These are phyloP conservation scores for Timandra comae DNA, from an alignment of 2,888 invertebrate species.

Conservation along the genomic window DNA sequence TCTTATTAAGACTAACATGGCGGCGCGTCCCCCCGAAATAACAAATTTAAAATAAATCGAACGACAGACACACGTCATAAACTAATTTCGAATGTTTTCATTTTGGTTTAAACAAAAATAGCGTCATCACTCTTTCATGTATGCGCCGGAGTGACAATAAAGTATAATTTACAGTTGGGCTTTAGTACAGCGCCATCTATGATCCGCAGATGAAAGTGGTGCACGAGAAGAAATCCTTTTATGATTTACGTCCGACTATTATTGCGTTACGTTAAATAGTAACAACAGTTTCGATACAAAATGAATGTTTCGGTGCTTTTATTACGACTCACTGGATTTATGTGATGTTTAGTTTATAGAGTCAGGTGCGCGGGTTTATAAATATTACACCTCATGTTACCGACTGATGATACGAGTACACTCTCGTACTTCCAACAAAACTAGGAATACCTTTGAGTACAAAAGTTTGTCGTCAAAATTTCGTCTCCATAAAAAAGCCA, in stretches of 20 bases:
- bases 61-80: constrained; percentile 76
- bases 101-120: constrained; percentile 72
- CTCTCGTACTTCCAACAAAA: too few relatives aligned
- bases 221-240: constrained; percentile 56
- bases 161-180: constrained; percentile 60
- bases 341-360: constrained; percentile 20
- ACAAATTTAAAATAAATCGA: constrained; percentile 77
- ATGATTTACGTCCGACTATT: constrained; percentile 57
- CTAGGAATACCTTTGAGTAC: too few relatives aligned
- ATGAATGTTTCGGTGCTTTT: constrained; percentile 31
- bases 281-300: constrained; percentile 36
- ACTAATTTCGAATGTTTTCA: constrained; percentile 76
- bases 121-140: constrained; percentile 74
- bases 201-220: constrained; percentile 55
- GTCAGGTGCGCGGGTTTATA: constrained; percentile 16
- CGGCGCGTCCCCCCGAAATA: constrained; percentile 63
- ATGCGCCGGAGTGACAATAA: constrained; percentile 67
- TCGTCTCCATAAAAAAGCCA: too few relatives aligned
- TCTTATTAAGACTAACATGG: constrained; percentile 58
- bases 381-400: too few relatives aligned
- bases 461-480: too few relatives aligned
- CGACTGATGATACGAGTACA: too few relatives aligned
- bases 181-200: constrained; percentile 68
- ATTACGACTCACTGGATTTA: constrained; percentile 21
- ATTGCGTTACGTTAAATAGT: constrained; percentile 52